Evolutionary conservation across 64 coral and sea anemone species (phyloP).

Genomic region (Porites lutea): DNA sequence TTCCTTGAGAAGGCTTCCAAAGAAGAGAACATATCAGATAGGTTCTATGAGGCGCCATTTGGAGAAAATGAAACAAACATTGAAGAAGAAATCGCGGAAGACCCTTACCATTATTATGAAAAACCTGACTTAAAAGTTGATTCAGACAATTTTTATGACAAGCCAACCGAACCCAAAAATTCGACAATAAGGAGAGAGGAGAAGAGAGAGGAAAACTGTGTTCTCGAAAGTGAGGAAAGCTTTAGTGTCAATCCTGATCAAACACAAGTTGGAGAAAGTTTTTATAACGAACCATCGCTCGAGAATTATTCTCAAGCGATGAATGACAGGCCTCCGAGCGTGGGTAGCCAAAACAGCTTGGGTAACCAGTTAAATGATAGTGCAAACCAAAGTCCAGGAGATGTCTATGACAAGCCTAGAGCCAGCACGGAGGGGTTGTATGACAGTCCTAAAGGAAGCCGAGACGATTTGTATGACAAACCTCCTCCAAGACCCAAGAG

Average conservation of each 20-base stretch:
- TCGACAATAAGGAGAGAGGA: background rate
- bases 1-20: background rate
- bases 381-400: background rate
- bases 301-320: background rate
- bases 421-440: conserved; percentile 24
- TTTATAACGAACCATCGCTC: background rate
- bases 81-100: background rate
- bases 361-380: background rate
- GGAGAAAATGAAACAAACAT: conserved; percentile 12
- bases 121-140: conserved; percentile 4
- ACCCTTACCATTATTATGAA: conserved; percentile 20
- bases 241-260: conserved; percentile 2
- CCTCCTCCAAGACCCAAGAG: background rate
- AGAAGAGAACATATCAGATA: background rate
- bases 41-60: background rate
- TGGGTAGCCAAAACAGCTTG: conserved; percentile 3
- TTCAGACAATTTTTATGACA: conserved; percentile 12
- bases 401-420: conserved; percentile 37
- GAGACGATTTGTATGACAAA: conserved; percentile 9
- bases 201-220: background rate
- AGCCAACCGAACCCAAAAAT: conserved; percentile 26
- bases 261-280: background rate
- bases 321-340: conserved; percentile 31
- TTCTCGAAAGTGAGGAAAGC: background rate
- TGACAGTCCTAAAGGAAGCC: conserved; percentile 18